Conservation (phyloP, 2,797 vertebrate species). For the Poecilia wingei region DNA sequence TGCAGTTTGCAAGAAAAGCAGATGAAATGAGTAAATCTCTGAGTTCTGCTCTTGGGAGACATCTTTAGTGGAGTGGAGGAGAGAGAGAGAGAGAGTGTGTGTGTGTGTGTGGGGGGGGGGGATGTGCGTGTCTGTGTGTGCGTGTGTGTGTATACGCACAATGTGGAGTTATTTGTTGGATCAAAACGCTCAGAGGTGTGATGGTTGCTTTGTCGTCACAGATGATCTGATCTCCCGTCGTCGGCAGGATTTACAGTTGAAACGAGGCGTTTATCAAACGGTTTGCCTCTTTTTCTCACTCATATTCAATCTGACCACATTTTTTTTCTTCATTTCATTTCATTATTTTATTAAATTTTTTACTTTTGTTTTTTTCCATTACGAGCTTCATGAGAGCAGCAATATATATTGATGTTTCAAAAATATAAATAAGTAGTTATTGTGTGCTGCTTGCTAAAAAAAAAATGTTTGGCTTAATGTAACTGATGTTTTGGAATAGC, state of each 20-base stretch:
- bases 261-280: not conserved
- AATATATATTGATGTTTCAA: not conserved
- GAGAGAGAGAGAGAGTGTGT: not conserved
- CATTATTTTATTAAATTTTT: not conserved
- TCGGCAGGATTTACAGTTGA: slow-evolving; percentile 17
- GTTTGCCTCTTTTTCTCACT: not conserved
- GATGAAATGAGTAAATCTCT: slow-evolving; percentile 81
- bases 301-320: not conserved
- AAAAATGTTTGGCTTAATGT: not conserved
- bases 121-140: no score
- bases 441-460: not conserved
- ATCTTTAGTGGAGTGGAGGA: slow-evolving; percentile 62
- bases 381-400: not conserved
- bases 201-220: slow-evolving; percentile 46
- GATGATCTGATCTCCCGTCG: slow-evolving; percentile 46
- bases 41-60: slow-evolving; percentile 71
- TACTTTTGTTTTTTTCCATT: not conserved
- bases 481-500: not conserved
- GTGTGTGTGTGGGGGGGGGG: no score
- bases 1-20: slow-evolving; percentile 78
- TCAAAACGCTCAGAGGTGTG: slow-evolving; percentile 49
- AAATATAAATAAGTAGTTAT: not conserved
- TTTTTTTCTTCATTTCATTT: not conserved
- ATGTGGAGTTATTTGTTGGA: slow-evolving; percentile 43
- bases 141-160: not conserved